Conservation (phyloP, 2,113 vertebrate genomes). For the Larimichthys polyactis region DNA sequence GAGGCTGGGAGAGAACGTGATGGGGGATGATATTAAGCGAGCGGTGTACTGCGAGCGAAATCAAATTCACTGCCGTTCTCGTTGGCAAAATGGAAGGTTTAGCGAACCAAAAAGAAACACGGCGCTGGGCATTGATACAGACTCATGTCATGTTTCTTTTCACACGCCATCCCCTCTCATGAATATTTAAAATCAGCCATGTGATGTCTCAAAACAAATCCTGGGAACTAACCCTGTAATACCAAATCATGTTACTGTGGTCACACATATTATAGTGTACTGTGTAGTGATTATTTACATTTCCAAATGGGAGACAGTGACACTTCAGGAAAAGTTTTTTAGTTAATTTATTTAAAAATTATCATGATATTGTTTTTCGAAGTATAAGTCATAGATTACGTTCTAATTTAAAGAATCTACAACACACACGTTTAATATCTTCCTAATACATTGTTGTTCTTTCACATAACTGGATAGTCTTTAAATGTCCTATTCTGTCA, state of each 20-base stretch:
- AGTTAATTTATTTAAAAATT: background rate
- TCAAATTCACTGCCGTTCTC: constrained; percentile 21
- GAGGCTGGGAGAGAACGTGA: constrained; percentile 22
- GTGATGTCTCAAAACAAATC: background rate
- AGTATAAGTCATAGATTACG: no score
- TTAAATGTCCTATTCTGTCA: background rate
- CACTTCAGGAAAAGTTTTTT: no score
- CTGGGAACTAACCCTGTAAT: background rate
- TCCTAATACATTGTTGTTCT: no score
- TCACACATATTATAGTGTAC: background rate
- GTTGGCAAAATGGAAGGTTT: constrained; percentile 3
- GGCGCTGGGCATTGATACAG: background rate
- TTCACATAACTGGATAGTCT: background rate
- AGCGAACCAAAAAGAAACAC: background rate
- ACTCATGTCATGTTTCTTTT: background rate
- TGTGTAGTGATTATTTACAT: background rate
- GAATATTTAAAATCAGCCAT: constrained; percentile 9
- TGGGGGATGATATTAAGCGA: constrained; percentile 43
- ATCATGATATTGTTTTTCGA: background rate
- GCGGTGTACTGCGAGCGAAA: constrained; percentile 22
- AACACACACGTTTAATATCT: no score
- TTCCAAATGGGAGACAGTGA: no score
- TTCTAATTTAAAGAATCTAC: no score
- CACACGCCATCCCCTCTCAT: background rate
- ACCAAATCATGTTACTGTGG: background rate